A percentile compares a stretch with the other conserved stretches of the same genome.
phyloP scores from a whole-genome alignment of 2,888 invertebrate genomes.

The Iselma pallidipennis region DNA sequence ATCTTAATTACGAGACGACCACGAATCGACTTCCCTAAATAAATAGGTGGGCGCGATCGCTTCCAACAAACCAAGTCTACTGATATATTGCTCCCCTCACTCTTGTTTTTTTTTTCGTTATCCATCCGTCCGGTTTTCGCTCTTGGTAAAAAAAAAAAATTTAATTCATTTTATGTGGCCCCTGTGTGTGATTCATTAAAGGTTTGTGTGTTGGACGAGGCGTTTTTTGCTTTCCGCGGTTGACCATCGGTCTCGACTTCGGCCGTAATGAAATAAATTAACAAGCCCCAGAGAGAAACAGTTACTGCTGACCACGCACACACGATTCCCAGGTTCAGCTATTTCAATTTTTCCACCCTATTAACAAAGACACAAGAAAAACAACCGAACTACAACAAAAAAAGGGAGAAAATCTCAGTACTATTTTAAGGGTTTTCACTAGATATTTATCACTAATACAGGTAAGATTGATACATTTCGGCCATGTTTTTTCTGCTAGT shows the following conservation, averaged over 20 bases:
- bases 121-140: conserved; percentile 11
- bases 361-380: neutral
- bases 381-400: neutral
- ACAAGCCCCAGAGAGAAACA: conserved; percentile 19
- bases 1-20: conserved; percentile 47
- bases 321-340: neutral
- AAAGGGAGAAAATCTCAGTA: neutral
- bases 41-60: conserved; percentile 46
- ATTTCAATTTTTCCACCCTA: conserved; percentile 3
- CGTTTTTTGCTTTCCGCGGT: conserved; percentile 32
- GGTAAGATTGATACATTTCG: conserved; percentile 44
- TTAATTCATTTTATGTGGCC: conserved; percentile 41
- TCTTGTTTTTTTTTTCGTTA: neutral
- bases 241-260: conserved; percentile 28
- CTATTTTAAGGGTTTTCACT: neutral
- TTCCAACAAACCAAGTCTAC: conserved; percentile 24
- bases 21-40: conserved; percentile 28
- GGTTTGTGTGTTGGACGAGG: conserved; percentile 36
- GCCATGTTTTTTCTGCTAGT: conserved; percentile 33
- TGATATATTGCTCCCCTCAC: conserved; percentile 43
- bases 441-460: conserved; percentile 9
- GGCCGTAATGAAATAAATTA: conserved; percentile 34
- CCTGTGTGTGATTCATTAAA: conserved; percentile 39
- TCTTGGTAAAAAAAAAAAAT: conserved; percentile 28
- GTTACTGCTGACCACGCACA: conserved; percentile 2